phyloP scores from a whole-genome alignment of 2,888 invertebrate genomes.

The Neelides folsomi region DNA sequence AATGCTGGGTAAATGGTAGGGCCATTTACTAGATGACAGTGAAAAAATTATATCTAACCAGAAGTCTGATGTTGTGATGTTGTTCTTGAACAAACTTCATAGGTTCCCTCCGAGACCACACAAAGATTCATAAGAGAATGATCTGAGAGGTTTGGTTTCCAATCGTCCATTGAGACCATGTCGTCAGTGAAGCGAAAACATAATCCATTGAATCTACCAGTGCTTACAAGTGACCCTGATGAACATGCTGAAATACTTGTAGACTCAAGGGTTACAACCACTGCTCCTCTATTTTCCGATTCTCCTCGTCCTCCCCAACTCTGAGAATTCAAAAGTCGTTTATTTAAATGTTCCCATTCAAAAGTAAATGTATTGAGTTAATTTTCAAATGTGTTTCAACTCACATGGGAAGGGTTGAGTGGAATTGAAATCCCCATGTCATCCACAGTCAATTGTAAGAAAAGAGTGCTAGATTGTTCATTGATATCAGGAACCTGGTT shows the following conservation, averaged over 20 bases:
- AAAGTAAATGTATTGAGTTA: too few species aligned
- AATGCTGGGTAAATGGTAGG: too few species aligned
- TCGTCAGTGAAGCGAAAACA: constrained; percentile 93
- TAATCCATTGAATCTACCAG: constrained; percentile 75
- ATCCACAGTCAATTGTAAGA: constrained; percentile 84
- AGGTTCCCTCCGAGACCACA: constrained; percentile 97
- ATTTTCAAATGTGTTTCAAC: too few species aligned
- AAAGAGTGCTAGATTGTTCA: constrained; percentile 70
- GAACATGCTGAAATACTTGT: constrained; percentile 93
- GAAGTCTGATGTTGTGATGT: constrained; percentile 66
- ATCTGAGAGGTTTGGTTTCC: constrained; percentile 81
- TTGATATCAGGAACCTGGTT: constrained; percentile 21
- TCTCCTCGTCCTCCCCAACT: constrained; percentile 55
- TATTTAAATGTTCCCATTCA: too few species aligned
- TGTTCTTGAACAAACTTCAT: constrained; percentile 90
- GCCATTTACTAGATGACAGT: too few species aligned
- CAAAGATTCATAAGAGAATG: constrained; percentile 74
- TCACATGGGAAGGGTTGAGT: constrained; percentile 60
- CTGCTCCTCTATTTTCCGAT: constrained; percentile 70
- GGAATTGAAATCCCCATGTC: constrained; percentile 95
- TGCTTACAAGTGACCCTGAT: constrained; percentile 87
- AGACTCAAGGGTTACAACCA: constrained; percentile 88
- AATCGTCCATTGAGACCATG: constrained; percentile 89
- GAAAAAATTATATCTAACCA: constrained; percentile 44
- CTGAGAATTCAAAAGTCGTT: constrained; percentile 31